A percentile compares a stretch with the other conserved stretches of the same genome.
phyloP scores from a whole-genome alignment of 2,888 invertebrate species.

The Pyralis farinalis region DNA sequence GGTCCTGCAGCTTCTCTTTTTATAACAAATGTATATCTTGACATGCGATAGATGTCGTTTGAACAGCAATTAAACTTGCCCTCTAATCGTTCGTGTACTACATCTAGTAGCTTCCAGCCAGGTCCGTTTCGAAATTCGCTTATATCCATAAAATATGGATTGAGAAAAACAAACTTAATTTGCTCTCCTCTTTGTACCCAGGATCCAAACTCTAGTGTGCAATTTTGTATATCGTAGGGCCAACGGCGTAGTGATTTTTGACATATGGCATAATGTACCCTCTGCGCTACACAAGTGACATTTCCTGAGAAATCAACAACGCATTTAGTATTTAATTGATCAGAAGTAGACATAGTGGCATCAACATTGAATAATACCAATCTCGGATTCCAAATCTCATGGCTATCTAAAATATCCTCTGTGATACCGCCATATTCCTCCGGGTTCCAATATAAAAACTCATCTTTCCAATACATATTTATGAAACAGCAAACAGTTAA shows the following conservation, averaged over 20 bases:
- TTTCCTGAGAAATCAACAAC: conserved; percentile 72
- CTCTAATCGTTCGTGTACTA: conserved; percentile 56
- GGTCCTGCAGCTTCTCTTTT: conserved; percentile 80
- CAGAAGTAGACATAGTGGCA: conserved; percentile 46
- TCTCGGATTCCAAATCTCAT: conserved; percentile 88
- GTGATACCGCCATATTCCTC: conserved; percentile 83
- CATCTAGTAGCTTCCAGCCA: conserved; percentile 79
- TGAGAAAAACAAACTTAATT: conserved; percentile 71
- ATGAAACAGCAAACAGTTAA: conserved; percentile 80
- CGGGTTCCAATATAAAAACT: conserved; percentile 87
- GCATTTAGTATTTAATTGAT: conserved; percentile 72
- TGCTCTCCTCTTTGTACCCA: conserved; percentile 85
- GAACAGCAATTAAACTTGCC: conserved; percentile 77
- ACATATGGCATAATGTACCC: conserved; percentile 81
- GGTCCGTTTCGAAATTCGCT: conserved; percentile 76
- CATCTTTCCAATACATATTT: conserved; percentile 81
- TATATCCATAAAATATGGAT: conserved; percentile 47
- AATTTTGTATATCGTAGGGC: conserved; percentile 86
- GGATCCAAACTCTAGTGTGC: conserved; percentile 83
- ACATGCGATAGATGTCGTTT: conserved; percentile 82
- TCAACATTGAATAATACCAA: conserved; percentile 87
- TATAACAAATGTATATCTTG: conserved; percentile 78
- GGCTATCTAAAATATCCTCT: conserved; percentile 83
- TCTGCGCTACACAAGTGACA: conserved; percentile 82
- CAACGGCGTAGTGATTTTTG: conserved; percentile 79